phyloP scores from a whole-genome alignment of 2,888 invertebrate genomes.

The Drosophila testacea region DNA sequence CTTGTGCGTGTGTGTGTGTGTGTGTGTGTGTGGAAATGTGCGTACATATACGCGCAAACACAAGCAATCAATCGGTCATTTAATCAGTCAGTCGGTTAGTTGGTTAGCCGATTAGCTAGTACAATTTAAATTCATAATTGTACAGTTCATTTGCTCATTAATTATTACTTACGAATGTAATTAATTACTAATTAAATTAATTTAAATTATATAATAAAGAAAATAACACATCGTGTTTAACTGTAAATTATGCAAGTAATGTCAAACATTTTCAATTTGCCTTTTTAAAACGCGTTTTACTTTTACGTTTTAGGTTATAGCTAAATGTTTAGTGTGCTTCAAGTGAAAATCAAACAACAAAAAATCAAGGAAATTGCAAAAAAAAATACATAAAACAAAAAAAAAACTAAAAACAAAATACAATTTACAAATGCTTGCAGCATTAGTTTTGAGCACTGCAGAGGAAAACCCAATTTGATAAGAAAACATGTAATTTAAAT shows the following conservation, averaged over 20 bases:
- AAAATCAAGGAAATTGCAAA: constrained; percentile 13
- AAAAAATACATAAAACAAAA: not conserved
- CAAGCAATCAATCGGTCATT: constrained; percentile 58
- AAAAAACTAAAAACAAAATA: not conserved
- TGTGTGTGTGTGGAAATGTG: constrained; percentile 19
- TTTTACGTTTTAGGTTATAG: constrained; percentile 56
- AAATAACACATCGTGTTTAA: constrained; percentile 32
- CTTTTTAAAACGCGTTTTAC: constrained; percentile 63
- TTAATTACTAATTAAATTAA: constrained; percentile 29
- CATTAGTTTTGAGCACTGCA: constrained; percentile 20
- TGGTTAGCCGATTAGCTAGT: constrained; percentile 38
- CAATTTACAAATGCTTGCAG: constrained; percentile 9
- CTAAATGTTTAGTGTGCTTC: constrained; percentile 73
- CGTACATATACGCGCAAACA: constrained; percentile 21
- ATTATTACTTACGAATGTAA: constrained; percentile 31
- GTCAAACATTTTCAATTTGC: constrained; percentile 81
- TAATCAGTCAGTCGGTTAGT: constrained; percentile 44
- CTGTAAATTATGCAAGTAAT: constrained; percentile 72
- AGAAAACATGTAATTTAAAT: constrained; percentile 75
- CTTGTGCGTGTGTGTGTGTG: constrained; percentile 58
- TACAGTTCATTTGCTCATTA: constrained; percentile 75
- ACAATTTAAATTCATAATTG: constrained; percentile 54
- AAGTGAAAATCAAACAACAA: constrained; percentile 37
- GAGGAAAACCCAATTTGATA: constrained; percentile 38
- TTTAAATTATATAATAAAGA: constrained; percentile 21